These are phyloP conservation scores for Orthonevra nobilis DNA, from an alignment of 2,888 invertebrate species.

Conservation along the genomic window DNA sequence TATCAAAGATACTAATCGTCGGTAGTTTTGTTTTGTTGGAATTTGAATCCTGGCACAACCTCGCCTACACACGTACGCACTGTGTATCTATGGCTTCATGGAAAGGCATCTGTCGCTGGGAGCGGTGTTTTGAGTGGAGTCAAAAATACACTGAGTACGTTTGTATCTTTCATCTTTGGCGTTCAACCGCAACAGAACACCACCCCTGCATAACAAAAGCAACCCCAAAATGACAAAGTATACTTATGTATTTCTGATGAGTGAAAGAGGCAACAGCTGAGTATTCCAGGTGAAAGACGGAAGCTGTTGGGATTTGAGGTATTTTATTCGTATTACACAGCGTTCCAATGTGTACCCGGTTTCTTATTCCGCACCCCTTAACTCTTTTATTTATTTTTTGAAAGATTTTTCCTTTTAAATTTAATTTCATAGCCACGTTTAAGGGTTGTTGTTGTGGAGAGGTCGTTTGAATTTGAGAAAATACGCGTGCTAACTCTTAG, in stretches of 20 bases:
- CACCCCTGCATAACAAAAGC: conserved; percentile 21
- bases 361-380: conserved; percentile 19
- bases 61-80: conserved; percentile 35
- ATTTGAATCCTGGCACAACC: too few relatives aligned
- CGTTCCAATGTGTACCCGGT: background rate
- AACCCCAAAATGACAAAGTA: too few relatives aligned
- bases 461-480: conserved; percentile 2
- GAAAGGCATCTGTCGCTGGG: conserved; percentile 22
- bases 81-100: conserved; percentile 3
- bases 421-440: too few relatives aligned
- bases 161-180: conserved; percentile 35
- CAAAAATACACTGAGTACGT: conserved; percentile 19
- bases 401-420: too few relatives aligned
- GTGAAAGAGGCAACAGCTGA: too few relatives aligned
- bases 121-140: background rate
- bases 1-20: conserved; percentile 39
- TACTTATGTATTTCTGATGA: too few relatives aligned
- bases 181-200: conserved; percentile 33
- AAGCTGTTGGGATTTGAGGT: conserved; percentile 6
- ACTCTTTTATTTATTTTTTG: conserved; percentile 23
- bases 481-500: too few relatives aligned
- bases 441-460: background rate
- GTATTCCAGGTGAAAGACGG: background rate
- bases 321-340: conserved; percentile 24
- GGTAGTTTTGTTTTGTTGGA: conserved; percentile 19